phyloP scores from a whole-genome alignment of 2,888 invertebrate species.

The Mechanitis mazaeus region DNA sequence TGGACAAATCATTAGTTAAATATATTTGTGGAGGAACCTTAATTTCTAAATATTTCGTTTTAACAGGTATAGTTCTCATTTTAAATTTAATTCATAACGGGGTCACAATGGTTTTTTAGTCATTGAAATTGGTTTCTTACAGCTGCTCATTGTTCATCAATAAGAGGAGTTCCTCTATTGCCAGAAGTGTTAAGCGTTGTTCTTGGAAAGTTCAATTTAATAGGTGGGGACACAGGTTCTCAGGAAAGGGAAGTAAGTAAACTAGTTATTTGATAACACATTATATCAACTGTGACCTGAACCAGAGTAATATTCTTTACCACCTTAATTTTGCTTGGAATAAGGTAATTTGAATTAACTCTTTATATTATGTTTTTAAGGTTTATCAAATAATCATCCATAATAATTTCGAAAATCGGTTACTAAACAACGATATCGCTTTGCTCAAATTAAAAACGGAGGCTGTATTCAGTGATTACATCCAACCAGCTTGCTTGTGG shows the following conservation, averaged over 20 bases:
- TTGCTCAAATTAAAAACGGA: slow-evolving; percentile 33
- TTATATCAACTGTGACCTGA: too few species aligned
- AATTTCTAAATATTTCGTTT: slow-evolving; percentile 25
- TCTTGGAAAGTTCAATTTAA: slow-evolving; percentile 10
- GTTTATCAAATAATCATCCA: slow-evolving; percentile 32
- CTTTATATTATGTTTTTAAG: slow-evolving; percentile 5
- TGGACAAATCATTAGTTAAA: slow-evolving; percentile 24
- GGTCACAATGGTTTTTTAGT: background rate
- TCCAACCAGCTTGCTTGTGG: slow-evolving; percentile 40
- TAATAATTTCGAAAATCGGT: slow-evolving; percentile 20
- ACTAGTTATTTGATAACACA: too few species aligned
- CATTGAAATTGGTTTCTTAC: background rate
- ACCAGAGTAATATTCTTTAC: background rate
- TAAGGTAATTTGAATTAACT: background rate
- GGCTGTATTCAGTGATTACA: slow-evolving; percentile 31
- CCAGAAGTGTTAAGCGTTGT: slow-evolving; percentile 6
- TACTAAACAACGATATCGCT: slow-evolving; percentile 35
- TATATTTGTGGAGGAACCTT: slow-evolving; percentile 37
- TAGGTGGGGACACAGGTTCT: slow-evolving; percentile 5
- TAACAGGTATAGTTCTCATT: slow-evolving; percentile 20
- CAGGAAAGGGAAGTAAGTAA: slow-evolving; percentile 10
- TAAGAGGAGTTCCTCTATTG: slow-evolving; percentile 18
- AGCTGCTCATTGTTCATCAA: slow-evolving; percentile 10
- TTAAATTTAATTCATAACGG: background rate
- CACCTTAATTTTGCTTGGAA: too few species aligned